Conservation (phyloP, 2,113 vertebrate species). For the Symphodus melops region DNA sequence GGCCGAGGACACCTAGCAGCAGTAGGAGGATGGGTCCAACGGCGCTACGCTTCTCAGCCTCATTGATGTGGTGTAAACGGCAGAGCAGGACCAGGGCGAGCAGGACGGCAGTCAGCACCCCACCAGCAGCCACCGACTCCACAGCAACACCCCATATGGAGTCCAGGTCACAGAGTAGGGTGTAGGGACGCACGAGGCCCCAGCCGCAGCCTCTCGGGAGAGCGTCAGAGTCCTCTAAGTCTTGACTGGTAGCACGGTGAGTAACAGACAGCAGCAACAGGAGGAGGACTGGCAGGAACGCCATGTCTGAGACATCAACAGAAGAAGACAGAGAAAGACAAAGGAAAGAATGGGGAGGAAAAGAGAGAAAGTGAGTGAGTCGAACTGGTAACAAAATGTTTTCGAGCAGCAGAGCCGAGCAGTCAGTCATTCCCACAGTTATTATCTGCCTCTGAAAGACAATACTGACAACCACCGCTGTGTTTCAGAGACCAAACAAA, state of each 20-base stretch:
- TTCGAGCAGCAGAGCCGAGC: constrained; percentile 22
- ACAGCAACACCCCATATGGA: constrained; percentile 95
- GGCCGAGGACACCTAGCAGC: constrained; percentile 89
- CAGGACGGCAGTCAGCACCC: constrained; percentile 87
- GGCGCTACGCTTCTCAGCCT: constrained; percentile 91
- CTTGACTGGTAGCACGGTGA: constrained; percentile 73
- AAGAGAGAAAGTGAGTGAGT: constrained; percentile 40
- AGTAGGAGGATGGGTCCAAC: constrained; percentile 92
- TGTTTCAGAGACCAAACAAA: constrained; percentile 64
- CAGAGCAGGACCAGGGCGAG: constrained; percentile 90
- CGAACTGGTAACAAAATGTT: constrained; percentile 43
- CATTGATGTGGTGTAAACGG: constrained; percentile 90
- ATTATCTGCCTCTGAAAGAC: constrained; percentile 45
- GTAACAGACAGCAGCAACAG: constrained; percentile 86
- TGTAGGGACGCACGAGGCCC: constrained; percentile 89
- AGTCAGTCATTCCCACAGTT: constrained; percentile 43
- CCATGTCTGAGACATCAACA: constrained; percentile 74
- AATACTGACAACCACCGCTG: constrained; percentile 57
- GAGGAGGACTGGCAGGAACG: constrained; percentile 69
- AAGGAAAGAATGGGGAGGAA: constrained; percentile 13
- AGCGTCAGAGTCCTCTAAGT: constrained; percentile 80
- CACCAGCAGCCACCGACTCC: constrained; percentile 89
- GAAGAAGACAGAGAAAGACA: constrained; percentile 1
- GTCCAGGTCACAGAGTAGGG: constrained; percentile 95
- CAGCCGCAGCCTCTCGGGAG: constrained; percentile 90